These are phyloP conservation scores for Psephotus haematonotus DNA, from an alignment of 2,113 vertebrate genomes.

Conservation along the genomic window DNA sequence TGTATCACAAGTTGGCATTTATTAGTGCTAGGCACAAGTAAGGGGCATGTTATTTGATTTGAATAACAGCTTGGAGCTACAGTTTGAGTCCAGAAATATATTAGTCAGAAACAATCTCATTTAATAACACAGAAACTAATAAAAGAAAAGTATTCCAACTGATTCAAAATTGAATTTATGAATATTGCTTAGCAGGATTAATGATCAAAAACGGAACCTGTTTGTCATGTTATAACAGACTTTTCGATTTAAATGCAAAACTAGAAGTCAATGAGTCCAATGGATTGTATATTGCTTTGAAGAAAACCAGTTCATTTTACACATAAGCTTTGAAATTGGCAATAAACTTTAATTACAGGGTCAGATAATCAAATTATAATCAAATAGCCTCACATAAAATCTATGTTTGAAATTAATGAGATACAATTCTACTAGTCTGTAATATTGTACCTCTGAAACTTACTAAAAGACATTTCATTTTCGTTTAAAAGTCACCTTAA, in stretches of 20 bases:
- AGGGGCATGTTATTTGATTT: constrained; percentile 99
- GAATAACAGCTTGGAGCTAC: constrained; percentile 98
- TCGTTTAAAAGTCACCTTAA: constrained; percentile 80
- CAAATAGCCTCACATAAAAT: constrained; percentile 79
- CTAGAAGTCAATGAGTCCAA: constrained; percentile 73
- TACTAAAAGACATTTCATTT: constrained; percentile 79
- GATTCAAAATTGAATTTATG: constrained; percentile 99
- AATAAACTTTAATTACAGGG: constrained; percentile 84
- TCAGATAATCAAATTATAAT: constrained; percentile 85
- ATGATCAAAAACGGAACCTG: constrained; percentile 88
- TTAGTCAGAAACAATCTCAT: constrained; percentile 99
- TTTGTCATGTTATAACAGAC: constrained; percentile 85
- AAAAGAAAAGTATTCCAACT: constrained; percentile 93
- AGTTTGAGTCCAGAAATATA: constrained; percentile 94
- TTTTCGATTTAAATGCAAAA: constrained; percentile 85
- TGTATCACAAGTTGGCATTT: constrained; percentile 98
- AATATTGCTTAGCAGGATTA: constrained; percentile 96
- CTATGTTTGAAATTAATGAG: constrained; percentile 82
- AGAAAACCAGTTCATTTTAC: constrained; percentile 80
- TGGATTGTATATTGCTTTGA: constrained; percentile 75
- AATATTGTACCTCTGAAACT: constrained; percentile 71
- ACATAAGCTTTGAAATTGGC: constrained; percentile 76
- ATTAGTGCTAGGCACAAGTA: constrained; percentile 98
- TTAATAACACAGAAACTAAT: constrained; percentile 99
- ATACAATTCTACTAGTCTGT: constrained; percentile 72